These are phyloP conservation scores for Danaus plexippus DNA, from an alignment of 1,140 invertebrate genomes.

Conservation along the genomic window DNA sequence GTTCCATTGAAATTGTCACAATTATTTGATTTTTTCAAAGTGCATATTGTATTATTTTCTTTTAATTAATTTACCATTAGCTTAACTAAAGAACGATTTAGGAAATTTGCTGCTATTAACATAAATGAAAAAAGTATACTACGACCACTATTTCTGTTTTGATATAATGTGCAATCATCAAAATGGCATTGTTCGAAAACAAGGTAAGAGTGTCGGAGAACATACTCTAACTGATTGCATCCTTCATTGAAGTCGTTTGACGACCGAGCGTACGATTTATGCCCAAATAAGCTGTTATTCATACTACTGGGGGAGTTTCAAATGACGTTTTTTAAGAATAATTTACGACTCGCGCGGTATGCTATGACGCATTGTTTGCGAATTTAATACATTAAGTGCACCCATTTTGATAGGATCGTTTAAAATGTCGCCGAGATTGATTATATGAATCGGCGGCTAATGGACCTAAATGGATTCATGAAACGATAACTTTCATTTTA, in stretches of 20 bases:
- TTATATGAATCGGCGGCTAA: slow-evolving; percentile 31
- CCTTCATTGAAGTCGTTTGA: slow-evolving; percentile 51
- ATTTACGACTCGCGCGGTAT: slow-evolving; percentile 34
- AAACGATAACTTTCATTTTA: slow-evolving; percentile 4
- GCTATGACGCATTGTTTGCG: slow-evolving; percentile 46
- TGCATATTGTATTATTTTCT: too few species aligned
- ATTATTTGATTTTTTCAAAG: too few species aligned
- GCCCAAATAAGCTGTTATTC: slow-evolving; percentile 52
- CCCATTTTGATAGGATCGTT: slow-evolving; percentile 38
- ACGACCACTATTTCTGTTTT: too few species aligned
- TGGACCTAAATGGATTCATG: slow-evolving; percentile 10
- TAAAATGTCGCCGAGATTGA: slow-evolving; percentile 39
- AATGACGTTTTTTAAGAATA: slow-evolving; percentile 58
- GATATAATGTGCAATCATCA: slow-evolving; percentile 21
- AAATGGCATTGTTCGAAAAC: slow-evolving; percentile 32
- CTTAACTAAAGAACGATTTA: too few species aligned
- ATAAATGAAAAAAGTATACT: too few species aligned
- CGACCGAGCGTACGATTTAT: slow-evolving; percentile 44
- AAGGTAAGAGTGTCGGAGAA: slow-evolving; percentile 30
- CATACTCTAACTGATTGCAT: slow-evolving; percentile 60
- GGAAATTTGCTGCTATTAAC: too few species aligned
- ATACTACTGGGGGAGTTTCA: slow-evolving; percentile 61
- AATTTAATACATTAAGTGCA: slow-evolving; percentile 64
- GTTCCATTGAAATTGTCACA: too few species aligned
- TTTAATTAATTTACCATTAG: too few species aligned